A percentile compares a stretch with the other conserved stretches of the same genome.
phyloP scores from a whole-genome alignment of 2,113 vertebrate genomes.

The Rhea americana region DNA sequence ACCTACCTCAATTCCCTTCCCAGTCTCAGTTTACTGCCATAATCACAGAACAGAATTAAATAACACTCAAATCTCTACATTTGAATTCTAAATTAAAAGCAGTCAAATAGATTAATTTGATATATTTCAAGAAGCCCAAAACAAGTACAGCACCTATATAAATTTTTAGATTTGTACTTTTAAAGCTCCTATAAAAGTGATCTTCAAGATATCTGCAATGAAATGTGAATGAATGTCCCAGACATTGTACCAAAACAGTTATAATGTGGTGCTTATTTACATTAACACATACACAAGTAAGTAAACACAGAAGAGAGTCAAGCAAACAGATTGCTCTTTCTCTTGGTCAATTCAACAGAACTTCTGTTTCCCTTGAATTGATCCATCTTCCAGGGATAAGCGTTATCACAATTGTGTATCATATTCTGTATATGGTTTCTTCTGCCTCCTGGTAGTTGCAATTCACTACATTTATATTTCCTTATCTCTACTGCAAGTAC shows the following conservation, averaged over 20 bases:
- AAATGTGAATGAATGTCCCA: neutral
- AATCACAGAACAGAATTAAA: neutral
- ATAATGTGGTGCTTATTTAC: rapidly evolving
- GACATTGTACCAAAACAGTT: neutral
- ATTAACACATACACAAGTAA: neutral
- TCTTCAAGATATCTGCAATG: rapidly evolving
- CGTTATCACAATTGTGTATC: rapidly evolving
- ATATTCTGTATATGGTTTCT: neutral
- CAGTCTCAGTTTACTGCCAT: neutral
- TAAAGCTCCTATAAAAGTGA: neutral
- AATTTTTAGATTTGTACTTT: neutral
- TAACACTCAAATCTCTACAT: neutral
- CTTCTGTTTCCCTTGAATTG: neutral
- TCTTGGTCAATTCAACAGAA: neutral
- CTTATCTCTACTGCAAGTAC: neutral
- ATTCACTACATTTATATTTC: neutral
- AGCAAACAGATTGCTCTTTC: neutral
- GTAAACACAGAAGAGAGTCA: neutral
- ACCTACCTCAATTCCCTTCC: neutral
- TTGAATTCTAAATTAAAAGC: neutral
- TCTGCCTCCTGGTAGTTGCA: neutral
- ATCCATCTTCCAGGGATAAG: neutral
- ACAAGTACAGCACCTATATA: neutral
- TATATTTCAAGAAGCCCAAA: neutral
- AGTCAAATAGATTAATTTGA: neutral